Evolutionary conservation across 1,140 invertebrate species (phyloP).

Genomic region (Goniozus legneri): DNA sequence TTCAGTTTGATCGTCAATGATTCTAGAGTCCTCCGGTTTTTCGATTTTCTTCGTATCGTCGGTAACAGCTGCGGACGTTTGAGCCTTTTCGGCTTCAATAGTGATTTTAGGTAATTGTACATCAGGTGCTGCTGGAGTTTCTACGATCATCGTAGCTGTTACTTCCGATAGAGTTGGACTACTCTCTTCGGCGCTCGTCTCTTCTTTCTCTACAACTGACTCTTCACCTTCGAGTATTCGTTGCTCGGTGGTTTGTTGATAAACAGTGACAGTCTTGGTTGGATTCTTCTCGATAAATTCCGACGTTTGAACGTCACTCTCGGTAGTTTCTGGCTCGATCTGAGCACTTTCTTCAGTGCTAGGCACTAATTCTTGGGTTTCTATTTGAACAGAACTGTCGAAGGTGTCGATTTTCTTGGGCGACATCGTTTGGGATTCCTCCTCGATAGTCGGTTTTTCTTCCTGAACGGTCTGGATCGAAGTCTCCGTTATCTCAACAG

Average conservation of each 20-base stretch:
- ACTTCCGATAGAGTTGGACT: not conserved
- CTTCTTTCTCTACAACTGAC: not conserved
- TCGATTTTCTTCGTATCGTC: no score
- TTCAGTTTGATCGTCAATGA: slow-evolving; percentile 4
- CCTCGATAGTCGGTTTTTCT: slow-evolving; percentile 15
- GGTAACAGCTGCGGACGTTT: no score
- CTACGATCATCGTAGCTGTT: slow-evolving; percentile 4
- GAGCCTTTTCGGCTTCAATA: not conserved
- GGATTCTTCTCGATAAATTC: slow-evolving; percentile 4
- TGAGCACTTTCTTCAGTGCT: slow-evolving; percentile 30
- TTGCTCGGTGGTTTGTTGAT: slow-evolving; percentile 11
- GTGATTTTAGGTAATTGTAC: slow-evolving; percentile 26
- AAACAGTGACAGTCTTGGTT: not conserved
- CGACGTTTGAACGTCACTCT: slow-evolving; percentile 28
- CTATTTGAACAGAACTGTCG: slow-evolving; percentile 34
- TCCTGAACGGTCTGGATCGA: slow-evolving; percentile 21
- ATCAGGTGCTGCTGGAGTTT: slow-evolving; percentile 30
- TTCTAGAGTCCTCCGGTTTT: not conserved
- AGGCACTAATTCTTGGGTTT: slow-evolving; percentile 32
- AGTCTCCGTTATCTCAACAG: slow-evolving; percentile 16
- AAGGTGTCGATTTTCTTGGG: slow-evolving; percentile 15
- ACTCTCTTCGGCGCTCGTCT: no score
- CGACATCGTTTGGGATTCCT: slow-evolving; percentile 34
- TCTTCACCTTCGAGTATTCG: not conserved
- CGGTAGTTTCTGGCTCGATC: slow-evolving; percentile 28